Conservation (phyloP, 1,140 invertebrate species). For the Ericerus pela region DNA sequence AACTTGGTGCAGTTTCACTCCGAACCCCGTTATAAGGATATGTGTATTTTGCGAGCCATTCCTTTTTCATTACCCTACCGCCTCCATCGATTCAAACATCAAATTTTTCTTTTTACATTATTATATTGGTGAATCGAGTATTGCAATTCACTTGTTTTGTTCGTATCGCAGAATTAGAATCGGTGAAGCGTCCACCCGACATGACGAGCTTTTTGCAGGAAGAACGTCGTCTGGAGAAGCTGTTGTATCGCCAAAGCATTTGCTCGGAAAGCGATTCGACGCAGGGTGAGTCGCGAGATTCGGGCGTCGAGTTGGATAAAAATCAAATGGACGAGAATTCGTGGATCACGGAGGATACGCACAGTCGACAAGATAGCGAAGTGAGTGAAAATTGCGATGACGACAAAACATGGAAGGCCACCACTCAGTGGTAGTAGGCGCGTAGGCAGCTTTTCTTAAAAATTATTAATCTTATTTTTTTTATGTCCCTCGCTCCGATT, state of each 20-base stretch:
- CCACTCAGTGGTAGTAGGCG: no score
- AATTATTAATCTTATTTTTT: no score
- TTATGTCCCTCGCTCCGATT: background rate
- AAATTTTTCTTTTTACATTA: no score
- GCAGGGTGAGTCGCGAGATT: constrained; percentile 49
- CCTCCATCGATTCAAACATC: no score
- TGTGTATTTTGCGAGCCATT: no score
- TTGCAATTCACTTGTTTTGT: background rate
- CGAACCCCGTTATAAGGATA: no score
- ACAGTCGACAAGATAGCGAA: constrained; percentile 62
- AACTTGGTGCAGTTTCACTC: no score
- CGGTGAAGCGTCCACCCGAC: constrained; percentile 57
- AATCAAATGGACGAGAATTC: constrained; percentile 37
- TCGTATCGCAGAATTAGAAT: constrained; percentile 28
- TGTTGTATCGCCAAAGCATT: constrained; percentile 40
- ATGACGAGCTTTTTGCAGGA: constrained; percentile 61
- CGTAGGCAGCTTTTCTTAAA: no score
- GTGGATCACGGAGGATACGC: constrained; percentile 31
- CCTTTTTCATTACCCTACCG: no score
- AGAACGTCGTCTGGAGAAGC: constrained; percentile 54
- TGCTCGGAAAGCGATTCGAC: constrained; percentile 36
- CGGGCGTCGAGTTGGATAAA: constrained; percentile 54
- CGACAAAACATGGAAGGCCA: background rate
- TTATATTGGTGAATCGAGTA: background rate
- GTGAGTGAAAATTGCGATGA: constrained; percentile 25